Base-by-base conservation (phyloP, 2,888 invertebrate genomes). In the Drosophila vallismaia region DNA sequence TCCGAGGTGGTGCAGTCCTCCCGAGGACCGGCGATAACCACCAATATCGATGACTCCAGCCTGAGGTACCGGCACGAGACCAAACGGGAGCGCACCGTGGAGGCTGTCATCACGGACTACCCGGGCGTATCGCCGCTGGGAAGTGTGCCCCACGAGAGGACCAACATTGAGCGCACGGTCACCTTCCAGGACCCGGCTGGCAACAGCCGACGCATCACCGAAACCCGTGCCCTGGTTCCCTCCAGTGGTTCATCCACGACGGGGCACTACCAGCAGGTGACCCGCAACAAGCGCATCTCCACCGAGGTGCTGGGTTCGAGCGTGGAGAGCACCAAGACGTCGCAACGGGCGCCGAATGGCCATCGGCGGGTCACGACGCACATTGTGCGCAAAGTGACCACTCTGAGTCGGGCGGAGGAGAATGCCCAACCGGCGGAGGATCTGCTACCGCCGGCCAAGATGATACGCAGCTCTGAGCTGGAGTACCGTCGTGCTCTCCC, bases 331-430 rank as follows among this genome's bases (percentile, higher is more conserved):
- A 95, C 95, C 73, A 96, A 96, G 92, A 95, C 96, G 88, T 95
- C 96, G 91, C 94, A 95, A 91, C 94, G 94, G 90, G 95, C 95
- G 66, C 95, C 95, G 76, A 95, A 94, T 89, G 96, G 97, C 40
- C 95, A 95, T 89, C 93, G 96, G 71, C 94, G 96, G 77, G 96
- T 97, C 76, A 97, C 97, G 28, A 96, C 97, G 45, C 94, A 96
- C 89, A 96, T 97, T 74, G 95, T 97, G 54, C 93, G 96, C 72
- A 97, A 97, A 91, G 96, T 97, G 82, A 97, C 97, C 36, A 97
- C 97, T 2, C 91, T 97, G 78, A 96, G 96, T 72, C 93, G 97
- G 12, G 97, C 97, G 42, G 97, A 97, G 90, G 97, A 97, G 91
- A 94, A 95, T 81, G 94, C 94, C 72, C 84, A 83, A 45, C 86